Conservation (phyloP, 2,113 vertebrate genomes). For the Pholis gunnellus region DNA sequence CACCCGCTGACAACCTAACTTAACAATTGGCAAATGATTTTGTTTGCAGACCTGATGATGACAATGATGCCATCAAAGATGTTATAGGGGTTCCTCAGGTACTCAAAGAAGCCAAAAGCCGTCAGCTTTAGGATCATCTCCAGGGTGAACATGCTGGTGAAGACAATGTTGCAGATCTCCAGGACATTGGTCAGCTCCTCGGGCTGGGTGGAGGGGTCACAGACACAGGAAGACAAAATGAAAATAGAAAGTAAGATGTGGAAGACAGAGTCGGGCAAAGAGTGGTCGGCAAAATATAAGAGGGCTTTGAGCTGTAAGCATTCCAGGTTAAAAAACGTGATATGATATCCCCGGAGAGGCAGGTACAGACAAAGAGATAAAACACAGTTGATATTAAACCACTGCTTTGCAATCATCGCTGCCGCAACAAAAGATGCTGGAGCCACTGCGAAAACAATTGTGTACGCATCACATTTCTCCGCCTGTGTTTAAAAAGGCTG, state of each 20-base stretch:
- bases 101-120: conserved; percentile 95
- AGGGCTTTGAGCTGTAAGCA: background rate
- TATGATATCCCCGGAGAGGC: background rate
- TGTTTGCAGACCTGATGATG: conserved; percentile 92
- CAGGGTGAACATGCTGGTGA: conserved; percentile 98
- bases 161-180: conserved; percentile 99
- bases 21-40: background rate
- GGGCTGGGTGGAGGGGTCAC: conserved; percentile 80
- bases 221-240: background rate
- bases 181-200: conserved; percentile 97
- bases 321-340: conserved; percentile 15
- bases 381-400: conserved; percentile 30
- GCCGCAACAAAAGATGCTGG: conserved; percentile 26
- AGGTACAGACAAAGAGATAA: conserved; percentile 11
- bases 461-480: conserved; percentile 9
- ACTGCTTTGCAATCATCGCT: conserved; percentile 26
- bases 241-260: background rate
- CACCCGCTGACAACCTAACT: background rate
- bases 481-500: conserved; percentile 38
- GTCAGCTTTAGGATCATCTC: conserved; percentile 98
- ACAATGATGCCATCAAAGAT: conserved; percentile 99
- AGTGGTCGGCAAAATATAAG: background rate
- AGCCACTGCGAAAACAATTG: conserved; percentile 27
- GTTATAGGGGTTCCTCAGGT: conserved; percentile 96
- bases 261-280: background rate